Percentiles rank a stretch among this genome's conserved stretches.
Conservation (phyloP, 2,113 vertebrate species). For the Promerops cafer region DNA sequence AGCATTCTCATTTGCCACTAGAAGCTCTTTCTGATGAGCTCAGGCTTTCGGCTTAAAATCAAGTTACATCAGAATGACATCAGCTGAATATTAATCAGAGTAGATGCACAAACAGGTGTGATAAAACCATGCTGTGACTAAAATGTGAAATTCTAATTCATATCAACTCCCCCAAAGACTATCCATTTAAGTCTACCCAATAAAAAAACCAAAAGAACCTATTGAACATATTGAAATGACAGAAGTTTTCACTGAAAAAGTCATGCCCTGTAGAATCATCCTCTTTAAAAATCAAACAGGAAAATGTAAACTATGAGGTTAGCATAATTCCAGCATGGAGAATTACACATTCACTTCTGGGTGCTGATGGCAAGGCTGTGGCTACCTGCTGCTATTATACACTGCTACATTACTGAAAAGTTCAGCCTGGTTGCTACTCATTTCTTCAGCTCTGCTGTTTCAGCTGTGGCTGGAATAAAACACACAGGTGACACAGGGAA, state of each 20-base stretch:
- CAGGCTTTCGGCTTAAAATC: constrained; percentile 61
- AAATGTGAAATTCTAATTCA: background rate
- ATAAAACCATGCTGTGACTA: constrained; percentile 16
- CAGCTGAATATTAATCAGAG: constrained; percentile 49
- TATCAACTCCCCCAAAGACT: background rate
- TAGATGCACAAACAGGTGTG: constrained; percentile 27
- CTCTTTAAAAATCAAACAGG: background rate
- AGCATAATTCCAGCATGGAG: background rate
- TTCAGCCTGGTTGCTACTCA: background rate
- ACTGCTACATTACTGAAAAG: background rate
- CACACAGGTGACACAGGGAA: rapidly evolving
- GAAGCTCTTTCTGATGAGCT: constrained; percentile 64
- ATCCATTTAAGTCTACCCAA: background rate
- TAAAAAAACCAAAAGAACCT: background rate
- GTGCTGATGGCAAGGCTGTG: background rate
- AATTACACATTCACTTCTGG: background rate
- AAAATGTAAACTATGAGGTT: background rate
- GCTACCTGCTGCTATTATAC: background rate
- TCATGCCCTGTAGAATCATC: background rate
- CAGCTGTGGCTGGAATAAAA: background rate
- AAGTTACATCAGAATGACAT: constrained; percentile 60
- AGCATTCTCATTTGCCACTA: constrained; percentile 57
- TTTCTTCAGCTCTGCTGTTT: background rate
- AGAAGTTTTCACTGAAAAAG: background rate
- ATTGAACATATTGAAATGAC: background rate